A percentile compares a stretch with the other conserved stretches of the same genome.
Evolutionary conservation across 1,140 invertebrate species (phyloP).

Genomic region (Microplitis mediator): DNA sequence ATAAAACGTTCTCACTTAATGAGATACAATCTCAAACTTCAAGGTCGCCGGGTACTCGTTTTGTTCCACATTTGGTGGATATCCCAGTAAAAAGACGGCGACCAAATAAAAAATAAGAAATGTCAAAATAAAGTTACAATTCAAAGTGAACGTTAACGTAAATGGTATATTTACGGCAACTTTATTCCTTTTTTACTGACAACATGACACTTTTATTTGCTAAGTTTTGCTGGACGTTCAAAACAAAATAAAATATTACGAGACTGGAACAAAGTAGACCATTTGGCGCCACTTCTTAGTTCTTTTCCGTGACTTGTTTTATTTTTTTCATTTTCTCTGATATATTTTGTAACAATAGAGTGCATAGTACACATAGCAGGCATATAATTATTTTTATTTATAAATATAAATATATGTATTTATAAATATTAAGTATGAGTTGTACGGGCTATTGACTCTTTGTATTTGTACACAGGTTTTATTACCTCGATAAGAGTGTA

Average conservation of each 20-base stretch:
- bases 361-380: no score
- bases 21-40: constrained; percentile 13
- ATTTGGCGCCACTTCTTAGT: background rate
- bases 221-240: no score
- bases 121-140: background rate
- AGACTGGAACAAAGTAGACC: constrained; percentile 1
- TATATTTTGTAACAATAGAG: no score
- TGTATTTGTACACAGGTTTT: background rate
- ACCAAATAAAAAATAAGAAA: background rate
- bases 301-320: constrained; percentile 7
- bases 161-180: background rate
- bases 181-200: background rate
- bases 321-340: background rate
- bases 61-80: constrained; percentile 8
- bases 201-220: background rate
- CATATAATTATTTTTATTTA: no score
- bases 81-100: no score
- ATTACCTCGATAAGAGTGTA: constrained; percentile 8
- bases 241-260: background rate
- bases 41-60: constrained; percentile 10
- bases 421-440: no score
- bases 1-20: constrained; percentile 4
- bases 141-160: background rate
- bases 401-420: no score
- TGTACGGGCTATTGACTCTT: constrained; percentile 5